Base-by-base conservation (phyloP, 2,888 invertebrate species). In the Fabriciana adippe region DNA sequence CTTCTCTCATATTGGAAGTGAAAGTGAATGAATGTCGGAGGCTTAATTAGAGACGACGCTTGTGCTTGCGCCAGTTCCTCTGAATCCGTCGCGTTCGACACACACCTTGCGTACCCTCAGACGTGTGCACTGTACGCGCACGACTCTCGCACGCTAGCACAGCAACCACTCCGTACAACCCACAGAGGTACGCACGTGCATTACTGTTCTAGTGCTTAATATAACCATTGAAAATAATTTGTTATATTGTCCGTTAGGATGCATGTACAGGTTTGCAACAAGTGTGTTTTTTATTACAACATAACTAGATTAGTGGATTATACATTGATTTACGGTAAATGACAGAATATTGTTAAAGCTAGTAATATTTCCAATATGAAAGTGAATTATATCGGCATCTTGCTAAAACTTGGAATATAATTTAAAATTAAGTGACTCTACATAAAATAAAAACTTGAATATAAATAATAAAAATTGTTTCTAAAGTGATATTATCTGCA, bases 21-120 rank as follows among this genome's bases (percentile, higher is more conserved):
- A 92, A 92, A 92, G 92, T 92, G 90, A 92, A 90, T 90, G 92
- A 92, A 90, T 90, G 88, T 85, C 88, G 81, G 88, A 90, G 90
- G 86, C 90, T 92, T 92, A 92, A 92, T 92, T 92, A 92, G 90
- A 92, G 92, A 92, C 88, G 89, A 90, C 88, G 83, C 83, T 82
- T 80, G 86, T 83, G 87, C 81, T 82, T 83, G 87, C 86, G 88
- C 81, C 89, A 92, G 92, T 92, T 87, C 87, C 87, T 86, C 88
- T 81, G 85, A 82, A 82, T 78, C 82, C 86, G 84, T 75, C 89
- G 90, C 89, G 87, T 81, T 76, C 75, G 74, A 78, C 85, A 81
- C 87, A 81, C 90, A 84, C 79, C 77, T 70, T 70, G 76, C 76
- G 72, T 76, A 72, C 74, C 61, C 55, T 65, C 70, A 65, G 69